Evolutionary conservation across 2,888 invertebrate species (phyloP).

Genomic region (Lepeophtheirus nordmannii): DNA sequence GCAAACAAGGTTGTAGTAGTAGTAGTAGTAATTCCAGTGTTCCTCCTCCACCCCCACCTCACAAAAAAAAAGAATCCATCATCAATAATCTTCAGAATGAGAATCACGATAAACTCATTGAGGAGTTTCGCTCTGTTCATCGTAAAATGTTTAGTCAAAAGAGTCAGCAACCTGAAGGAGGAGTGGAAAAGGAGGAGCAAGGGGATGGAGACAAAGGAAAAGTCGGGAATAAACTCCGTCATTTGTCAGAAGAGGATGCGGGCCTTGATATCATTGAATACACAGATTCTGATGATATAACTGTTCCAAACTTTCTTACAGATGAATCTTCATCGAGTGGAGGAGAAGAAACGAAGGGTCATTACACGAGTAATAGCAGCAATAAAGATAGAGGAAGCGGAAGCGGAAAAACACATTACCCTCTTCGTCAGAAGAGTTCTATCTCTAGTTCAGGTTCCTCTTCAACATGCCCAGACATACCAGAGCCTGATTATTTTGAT

Average conservation of each 20-base stretch:
- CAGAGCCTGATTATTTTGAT: not conserved
- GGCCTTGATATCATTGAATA: not conserved
- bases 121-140: conserved; percentile 75
- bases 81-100: conserved; percentile 4
- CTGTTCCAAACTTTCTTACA: not conserved
- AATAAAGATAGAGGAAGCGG: too few species aligned
- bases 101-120: conserved; percentile 45
- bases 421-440: not conserved
- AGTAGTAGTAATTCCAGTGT: not conserved
- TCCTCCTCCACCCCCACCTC: conserved; percentile 3
- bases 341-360: not conserved
- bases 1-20: too few species aligned
- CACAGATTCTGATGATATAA: not conserved
- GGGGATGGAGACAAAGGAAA: too few species aligned
- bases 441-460: not conserved
- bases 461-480: not conserved
- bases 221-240: not conserved
- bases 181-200: too few species aligned
- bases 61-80: conserved; percentile 8
- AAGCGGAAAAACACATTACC: not conserved
- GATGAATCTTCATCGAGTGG: not conserved
- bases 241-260: not conserved
- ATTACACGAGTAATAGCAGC: not conserved
- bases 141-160: conserved; percentile 54
- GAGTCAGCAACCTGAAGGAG: not conserved